Evolutionary conservation across 1,140 invertebrate species (phyloP), one percentile per base, ranked within the genome.

Genomic region (Cherax destructor): DNA sequence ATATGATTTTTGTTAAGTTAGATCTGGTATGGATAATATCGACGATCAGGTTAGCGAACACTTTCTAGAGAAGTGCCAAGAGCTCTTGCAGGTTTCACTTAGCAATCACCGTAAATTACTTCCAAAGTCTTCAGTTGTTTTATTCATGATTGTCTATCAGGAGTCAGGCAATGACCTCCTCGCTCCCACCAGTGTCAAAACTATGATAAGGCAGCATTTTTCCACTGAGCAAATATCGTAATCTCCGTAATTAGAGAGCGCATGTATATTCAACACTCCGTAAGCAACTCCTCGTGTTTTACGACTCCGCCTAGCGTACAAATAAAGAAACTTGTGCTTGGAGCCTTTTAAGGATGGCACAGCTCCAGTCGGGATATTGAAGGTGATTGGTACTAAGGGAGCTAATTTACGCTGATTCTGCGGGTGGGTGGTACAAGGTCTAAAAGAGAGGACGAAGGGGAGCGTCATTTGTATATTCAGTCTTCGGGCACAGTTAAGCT

Each of bases 181-280:
- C 84, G 6, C 13, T 77, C 69, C 74, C 21, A 52, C 84, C 50
- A 21, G 84, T 86, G 84, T 86, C 84, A 77, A 77, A 76, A 86
- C 47, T n/a, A 86, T 81, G 83, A 85, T 85, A 85, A 72, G 61
- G 77, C 72, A 86, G 69, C 84, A 86, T 86, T 86, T 86, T 77
- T 72, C 84, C 84, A 86, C 76, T 86, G 69, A 86, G 30, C 84
- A 77, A 86, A 86, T 86, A 86, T 86, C 84, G 74, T 76, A 52
- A 77, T 77, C 47, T 77, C 30, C 76, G 84, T 86, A 72, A 86
- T 86, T 86, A 86, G 84, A 13, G 50, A 13, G 50, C 69, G 50
- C 84, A 86, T 77, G 84, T 77, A 86, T 86, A 86, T 77, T 86
- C 84, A 86, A 86, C 84, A 77, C 50, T 86, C 50, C 52, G 69